Conservation (phyloP, 2,888 invertebrate species). For the Pemphredon lugubris region DNA sequence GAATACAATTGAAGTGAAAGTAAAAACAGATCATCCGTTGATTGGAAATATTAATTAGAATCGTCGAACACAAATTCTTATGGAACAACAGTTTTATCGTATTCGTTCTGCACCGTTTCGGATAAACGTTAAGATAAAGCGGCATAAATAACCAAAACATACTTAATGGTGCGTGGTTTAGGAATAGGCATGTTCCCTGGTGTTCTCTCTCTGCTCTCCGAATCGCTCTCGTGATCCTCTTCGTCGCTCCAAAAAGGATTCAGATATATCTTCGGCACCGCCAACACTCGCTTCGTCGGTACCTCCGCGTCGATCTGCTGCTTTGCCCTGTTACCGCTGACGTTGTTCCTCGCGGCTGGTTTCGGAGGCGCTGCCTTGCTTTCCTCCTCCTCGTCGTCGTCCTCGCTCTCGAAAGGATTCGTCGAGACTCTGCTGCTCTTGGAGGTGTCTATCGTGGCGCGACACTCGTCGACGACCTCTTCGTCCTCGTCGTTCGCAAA, state of each 20-base stretch:
- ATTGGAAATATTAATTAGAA: no score
- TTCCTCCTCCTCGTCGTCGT: slow-evolving; percentile 82
- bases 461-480: slow-evolving; percentile 82
- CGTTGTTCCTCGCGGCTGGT: slow-evolving; percentile 73
- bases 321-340: slow-evolving; percentile 49
- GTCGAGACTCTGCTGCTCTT: slow-evolving; percentile 70
- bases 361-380: slow-evolving; percentile 74
- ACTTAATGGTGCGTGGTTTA: slow-evolving; percentile 81
- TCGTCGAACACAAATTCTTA: no score
- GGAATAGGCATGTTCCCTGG: slow-evolving; percentile 80
- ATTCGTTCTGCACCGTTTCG: no score
- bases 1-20: no score
- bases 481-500: slow-evolving; percentile 89
- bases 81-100: no score
- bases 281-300: slow-evolving; percentile 74
- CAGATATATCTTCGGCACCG: slow-evolving; percentile 83
- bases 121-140: no score
- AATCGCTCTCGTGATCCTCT: slow-evolving; percentile 82
- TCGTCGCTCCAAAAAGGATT: slow-evolving; percentile 91
- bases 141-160: slow-evolving; percentile 37
- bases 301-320: slow-evolving; percentile 40
- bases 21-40: no score
- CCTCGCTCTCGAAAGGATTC: slow-evolving; percentile 88
- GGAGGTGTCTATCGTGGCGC: slow-evolving; percentile 50
- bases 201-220: slow-evolving; percentile 51